Evolutionary conservation across 2,113 vertebrate species (phyloP), one percentile per base, ranked within the genome.

Genomic region (Ctenomys sociabilis): DNA sequence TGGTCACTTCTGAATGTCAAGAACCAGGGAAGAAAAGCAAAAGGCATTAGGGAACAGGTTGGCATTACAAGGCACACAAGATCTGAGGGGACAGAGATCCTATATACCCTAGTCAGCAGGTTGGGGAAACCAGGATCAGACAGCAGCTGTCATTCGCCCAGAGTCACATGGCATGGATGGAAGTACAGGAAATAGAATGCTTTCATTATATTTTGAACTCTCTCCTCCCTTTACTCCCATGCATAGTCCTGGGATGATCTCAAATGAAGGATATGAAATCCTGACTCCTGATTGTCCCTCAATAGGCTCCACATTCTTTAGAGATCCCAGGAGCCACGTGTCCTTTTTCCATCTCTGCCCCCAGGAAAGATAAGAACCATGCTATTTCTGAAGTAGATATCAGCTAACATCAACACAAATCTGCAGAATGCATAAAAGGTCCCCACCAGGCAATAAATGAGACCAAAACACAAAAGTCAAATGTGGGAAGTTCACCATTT

Each of bases 61-160:
- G 16, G 43, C 2, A 2, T 1, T 22, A 32, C 1, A 9, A 10
- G 49, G 49, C 30, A 4, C 4, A 0, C 9, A 3, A 28, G 72
- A 49, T 75, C 5, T 43, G 35, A 52, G 17, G 75, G 64, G n/a
- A 9, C 35, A 57, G 22, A 54, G 12, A 45, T 10, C 13, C 21
- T 4, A 5, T 8, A 87, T 12, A 35, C 61, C 35, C 49, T 28
- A 1, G 16, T 66, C 28, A 43, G 5, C 37, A 37, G 32, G 43
- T 37, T 16, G 61, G 61, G 68, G 24, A 40, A 57, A 37, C 16
- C 57, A 40, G 26, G 57, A 32, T 70, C 30, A 24, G 35, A 45
- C 3, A 45, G 85, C 49, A 37, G 19, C 75, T 81, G 9, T 43
- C 3, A 24, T 26, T 37, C 52, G 61, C 8, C 32, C 45, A 24